Percentiles rank a stretch among this genome's conserved stretches.
Evolutionary conservation across 2,113 vertebrate species (phyloP).

Genomic region (Pelecanoides urinatrix): DNA sequence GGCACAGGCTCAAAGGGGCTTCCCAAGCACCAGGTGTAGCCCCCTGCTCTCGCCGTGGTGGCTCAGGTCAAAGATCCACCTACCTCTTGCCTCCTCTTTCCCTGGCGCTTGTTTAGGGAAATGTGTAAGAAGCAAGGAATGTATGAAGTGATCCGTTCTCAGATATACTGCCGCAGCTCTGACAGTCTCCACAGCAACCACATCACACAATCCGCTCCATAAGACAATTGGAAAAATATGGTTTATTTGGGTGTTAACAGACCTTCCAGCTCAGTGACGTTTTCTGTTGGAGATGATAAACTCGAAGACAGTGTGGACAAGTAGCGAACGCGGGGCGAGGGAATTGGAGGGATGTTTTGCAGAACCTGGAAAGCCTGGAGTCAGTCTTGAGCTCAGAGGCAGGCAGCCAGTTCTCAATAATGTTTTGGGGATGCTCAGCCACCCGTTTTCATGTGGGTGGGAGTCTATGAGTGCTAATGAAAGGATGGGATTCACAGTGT

Average conservation of each 20-base stretch:
- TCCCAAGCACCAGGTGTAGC: neutral
- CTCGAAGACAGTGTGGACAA: neutral
- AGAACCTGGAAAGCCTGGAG: neutral
- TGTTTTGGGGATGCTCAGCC: neutral
- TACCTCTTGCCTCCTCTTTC: neutral
- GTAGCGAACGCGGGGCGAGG: accelerated
- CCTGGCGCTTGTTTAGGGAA: neutral
- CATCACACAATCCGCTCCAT: accelerated
- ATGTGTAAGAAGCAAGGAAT: constrained; percentile 13
- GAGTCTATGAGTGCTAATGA: neutral
- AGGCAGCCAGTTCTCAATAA: neutral
- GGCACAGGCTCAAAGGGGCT: neutral
- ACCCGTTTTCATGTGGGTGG: accelerated
- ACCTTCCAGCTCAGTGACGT: neutral
- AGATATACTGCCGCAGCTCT: neutral
- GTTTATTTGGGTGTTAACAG: neutral
- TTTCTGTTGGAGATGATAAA: neutral
- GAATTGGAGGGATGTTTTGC: neutral
- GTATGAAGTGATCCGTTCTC: neutral
- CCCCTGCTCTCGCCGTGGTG: accelerated
- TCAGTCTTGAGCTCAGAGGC: neutral
- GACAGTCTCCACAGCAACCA: constrained; percentile 15
- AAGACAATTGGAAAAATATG: neutral
- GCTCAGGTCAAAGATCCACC: neutral
- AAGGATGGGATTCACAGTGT: neutral